phyloP scores from a whole-genome alignment of 2,797 vertebrate species.

The Sylvilagus floridanus region DNA sequence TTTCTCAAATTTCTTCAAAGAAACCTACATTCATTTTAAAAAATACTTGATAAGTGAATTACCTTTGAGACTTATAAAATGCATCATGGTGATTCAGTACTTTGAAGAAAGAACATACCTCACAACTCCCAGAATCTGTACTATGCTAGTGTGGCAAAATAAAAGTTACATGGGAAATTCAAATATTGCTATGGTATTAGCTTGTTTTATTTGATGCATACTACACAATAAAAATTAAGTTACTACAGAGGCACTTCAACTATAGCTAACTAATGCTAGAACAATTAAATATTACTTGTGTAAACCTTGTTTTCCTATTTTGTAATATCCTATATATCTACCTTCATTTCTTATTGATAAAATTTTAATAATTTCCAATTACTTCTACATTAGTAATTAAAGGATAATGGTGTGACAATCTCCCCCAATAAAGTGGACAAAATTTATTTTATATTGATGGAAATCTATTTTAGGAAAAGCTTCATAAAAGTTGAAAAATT shows the following conservation, averaged over 20 bases:
- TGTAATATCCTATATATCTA: background rate
- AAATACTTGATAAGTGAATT: conserved; percentile 56
- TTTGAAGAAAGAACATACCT: conserved; percentile 22
- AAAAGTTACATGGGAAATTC: conserved; percentile 34
- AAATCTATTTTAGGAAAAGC: conserved; percentile 29
- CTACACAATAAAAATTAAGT: conserved; percentile 43
- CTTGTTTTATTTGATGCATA: conserved; percentile 1
- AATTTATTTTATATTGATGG: conserved; percentile 49
- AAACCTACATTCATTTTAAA: conserved; percentile 28
- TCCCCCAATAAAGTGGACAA: background rate
- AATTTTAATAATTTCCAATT: conserved; percentile 38
- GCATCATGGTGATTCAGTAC: conserved; percentile 45
- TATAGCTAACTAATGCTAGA: background rate
- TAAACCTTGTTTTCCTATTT: background rate
- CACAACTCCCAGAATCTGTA: background rate
- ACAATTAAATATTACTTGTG: conserved; percentile 7
- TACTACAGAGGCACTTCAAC: conserved; percentile 4
- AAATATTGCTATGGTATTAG: conserved; percentile 43
- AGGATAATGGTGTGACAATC: conserved; percentile 17
- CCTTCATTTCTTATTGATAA: conserved; percentile 41
- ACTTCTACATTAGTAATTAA: conserved; percentile 41
- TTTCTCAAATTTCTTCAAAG: conserved; percentile 54
- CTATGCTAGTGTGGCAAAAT: conserved; percentile 51
- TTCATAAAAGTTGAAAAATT: conserved; percentile 45
- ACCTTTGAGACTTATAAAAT: background rate